Evolutionary conservation across 2,797 vertebrate species (phyloP), one percentile per base, ranked within the genome.

Genomic region (Momotus momota): DNA sequence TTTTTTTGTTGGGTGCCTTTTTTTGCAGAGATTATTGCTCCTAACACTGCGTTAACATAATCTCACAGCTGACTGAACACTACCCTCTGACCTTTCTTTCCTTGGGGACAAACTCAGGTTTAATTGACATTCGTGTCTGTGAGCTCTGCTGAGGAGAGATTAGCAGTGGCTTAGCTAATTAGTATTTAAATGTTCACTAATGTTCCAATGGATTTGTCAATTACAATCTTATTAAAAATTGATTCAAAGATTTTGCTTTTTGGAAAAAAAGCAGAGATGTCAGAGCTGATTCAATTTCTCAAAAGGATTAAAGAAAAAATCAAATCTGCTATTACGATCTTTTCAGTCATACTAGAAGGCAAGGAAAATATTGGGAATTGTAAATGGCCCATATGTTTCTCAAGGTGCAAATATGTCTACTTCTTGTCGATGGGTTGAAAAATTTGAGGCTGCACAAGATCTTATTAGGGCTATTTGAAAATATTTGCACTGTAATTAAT

Each of bases 51-150:
- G 18, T 96, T 98, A 97, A 97, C 95, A 93, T 97, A 96, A 97
- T 98, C 97, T 98, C 97, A 97, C 97, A 98, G 98, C 92, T 98
- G 98, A 98, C 98, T 98, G 98, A 98, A 96, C 97, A 98, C 89
- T 98, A 95, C 95, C 97, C 98, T 98, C 95, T 98, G 98, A 98
- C 98, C 98, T 98, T 95, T 96, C 90, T 88, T 96, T 98, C 98
- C 97, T 92, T 31, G 14, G 97, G 97, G 98, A 98, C 96, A 95
- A 96, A 97, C 96, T 97, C 90, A 84, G 94, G 96, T 98, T 98
- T 98, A 98, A 98, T 98, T 98, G 98, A 98, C 95, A 0, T 97
- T 97, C 98, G 95, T 97, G 96, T 97, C 97, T 97, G 96, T 96
- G 83, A 97, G 97, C 95, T 97, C 88, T 97, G 95, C 93, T 95